Evolutionary conservation across 2,113 vertebrate species (phyloP), one percentile per base, ranked within the genome.

Genomic region (Speoplatyrhinus poulsoni): DNA sequence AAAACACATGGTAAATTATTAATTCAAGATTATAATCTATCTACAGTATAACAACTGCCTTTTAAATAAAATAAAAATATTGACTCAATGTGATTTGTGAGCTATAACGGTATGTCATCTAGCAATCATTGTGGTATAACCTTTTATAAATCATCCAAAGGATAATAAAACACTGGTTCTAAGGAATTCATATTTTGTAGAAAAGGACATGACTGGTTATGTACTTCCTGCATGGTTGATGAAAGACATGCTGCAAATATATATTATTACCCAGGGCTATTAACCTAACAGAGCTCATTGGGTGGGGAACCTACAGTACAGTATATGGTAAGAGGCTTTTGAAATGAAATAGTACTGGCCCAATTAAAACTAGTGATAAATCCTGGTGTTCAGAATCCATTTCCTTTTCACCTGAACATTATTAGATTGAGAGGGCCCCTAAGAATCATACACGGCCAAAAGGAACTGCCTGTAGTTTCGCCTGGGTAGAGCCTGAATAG

Each of bases 401-500:
- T 85, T 83, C 67, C 71, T 85, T 85, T 83, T 75, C 78, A 84
- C 69, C 83, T 12, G 0, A 69, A 80, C 80, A 82, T 84, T 86
- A 81, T 85, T 83, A 75, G 77, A 85, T 73, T 75, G 75, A 86
- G 67, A 67, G 77, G 63, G 69, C 73, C 85, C 74, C 71, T 49
- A 69, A 87, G 82, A 54, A 13, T 79, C 41, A 79, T 85, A 78
- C 72, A 81, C 62, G 78, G 67, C 75, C 73, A 50, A 82, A 79
- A 84, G 80, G 73, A 87, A 80, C 17, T 65, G 85, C 82, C 85
- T 86, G 78, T 73, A 82, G 86, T 71, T 88, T 79, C 86, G 85
- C 82, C 88, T 66, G 73, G 64, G 73, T 85, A 73, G 80, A 83
- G 73, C 76, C 81, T 85, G 86, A 91, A 86, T 84, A 87, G 84